These are phyloP conservation scores for Hartigia nigra DNA, from an alignment of 2,888 invertebrate species.

Conservation along the genomic window DNA sequence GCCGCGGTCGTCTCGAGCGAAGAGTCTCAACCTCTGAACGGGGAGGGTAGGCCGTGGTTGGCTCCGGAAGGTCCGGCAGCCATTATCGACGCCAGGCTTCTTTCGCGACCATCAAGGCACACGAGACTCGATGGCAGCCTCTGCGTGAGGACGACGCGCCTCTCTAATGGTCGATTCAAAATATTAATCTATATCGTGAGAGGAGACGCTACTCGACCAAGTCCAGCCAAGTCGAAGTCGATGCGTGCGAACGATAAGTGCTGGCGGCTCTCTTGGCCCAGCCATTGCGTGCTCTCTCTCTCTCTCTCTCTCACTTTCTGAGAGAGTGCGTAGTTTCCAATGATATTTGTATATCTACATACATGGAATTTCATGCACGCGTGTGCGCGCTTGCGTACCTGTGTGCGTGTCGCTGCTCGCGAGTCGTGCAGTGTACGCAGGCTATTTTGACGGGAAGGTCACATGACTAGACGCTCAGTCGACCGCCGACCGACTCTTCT, in stretches of 20 bases:
- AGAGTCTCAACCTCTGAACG: not conserved
- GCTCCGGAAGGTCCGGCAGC: conserved; percentile 1
- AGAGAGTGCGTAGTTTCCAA: not conserved
- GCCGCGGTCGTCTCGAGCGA: not conserved
- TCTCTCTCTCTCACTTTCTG: not conserved
- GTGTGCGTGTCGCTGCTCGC: conserved; percentile 29
- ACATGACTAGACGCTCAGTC: conserved; percentile 73
- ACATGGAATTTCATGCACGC: not conserved
- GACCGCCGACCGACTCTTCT: conserved; percentile 42
- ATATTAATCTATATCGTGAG: conserved; percentile 31
- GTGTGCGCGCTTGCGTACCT: conserved; percentile 18
- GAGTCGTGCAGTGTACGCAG: conserved; percentile 49
- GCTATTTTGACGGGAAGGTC: conserved; percentile 88
- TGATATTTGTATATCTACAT: not conserved
- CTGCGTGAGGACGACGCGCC: conserved; percentile 9
- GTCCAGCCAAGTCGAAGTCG: not conserved
- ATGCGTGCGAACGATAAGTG: conserved; percentile 1
- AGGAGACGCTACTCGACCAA: conserved; percentile 9
- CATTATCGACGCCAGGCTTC: conserved; percentile 3
- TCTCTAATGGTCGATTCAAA: conserved; percentile 27
- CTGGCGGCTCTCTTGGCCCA: conserved; percentile 3
- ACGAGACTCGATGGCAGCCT: conserved; percentile 29
- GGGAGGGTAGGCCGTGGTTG: not conserved
- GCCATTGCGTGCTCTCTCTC: not conserved
- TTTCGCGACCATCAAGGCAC: conserved; percentile 25